Evolutionary conservation across 2,888 invertebrate species (phyloP).

Genomic region (Aproaerema taeniolella): DNA sequence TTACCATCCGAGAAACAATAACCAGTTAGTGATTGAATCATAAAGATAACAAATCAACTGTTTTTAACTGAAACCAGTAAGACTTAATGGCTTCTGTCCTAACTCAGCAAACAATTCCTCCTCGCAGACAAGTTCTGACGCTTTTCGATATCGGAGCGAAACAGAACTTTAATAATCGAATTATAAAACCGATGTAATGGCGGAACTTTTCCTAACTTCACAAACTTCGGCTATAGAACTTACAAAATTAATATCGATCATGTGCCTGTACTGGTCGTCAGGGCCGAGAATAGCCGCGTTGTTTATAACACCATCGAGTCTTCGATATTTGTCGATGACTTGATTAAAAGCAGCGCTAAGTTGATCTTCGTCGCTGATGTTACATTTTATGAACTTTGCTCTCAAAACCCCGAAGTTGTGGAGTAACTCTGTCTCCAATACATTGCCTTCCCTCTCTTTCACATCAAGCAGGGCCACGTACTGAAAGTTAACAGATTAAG

Average conservation of each 20-base stretch:
- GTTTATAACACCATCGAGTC: conserved; percentile 59
- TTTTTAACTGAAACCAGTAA: too few relatives aligned
- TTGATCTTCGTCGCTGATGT: conserved; percentile 50
- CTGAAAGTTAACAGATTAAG: too few relatives aligned
- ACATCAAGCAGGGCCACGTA: conserved; percentile 62
- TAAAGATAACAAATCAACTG: too few relatives aligned
- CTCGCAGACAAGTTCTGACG: too few relatives aligned
- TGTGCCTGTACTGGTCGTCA: conserved; percentile 37
- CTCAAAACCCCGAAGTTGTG: conserved; percentile 56
- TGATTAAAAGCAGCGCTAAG: conserved; percentile 47
- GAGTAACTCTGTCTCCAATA: conserved; percentile 47
- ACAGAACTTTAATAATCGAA: conserved; percentile 18
- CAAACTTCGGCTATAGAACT: conserved; percentile 10
- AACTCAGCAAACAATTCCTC: too few relatives aligned
- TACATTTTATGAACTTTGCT: conserved; percentile 68
- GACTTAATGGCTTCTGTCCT: too few relatives aligned
- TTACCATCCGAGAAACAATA: too few relatives aligned
- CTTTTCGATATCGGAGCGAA: conserved; percentile 1
- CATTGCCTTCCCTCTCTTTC: conserved; percentile 46
- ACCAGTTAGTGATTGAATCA: too few relatives aligned
- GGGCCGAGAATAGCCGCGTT: conserved; percentile 49
- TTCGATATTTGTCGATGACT: conserved; percentile 54
- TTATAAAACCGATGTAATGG: conserved; percentile 17
- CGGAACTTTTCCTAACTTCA: conserved; percentile 11
- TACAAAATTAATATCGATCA: conserved; percentile 62